These are phyloP conservation scores for Polyommatus icarus DNA, from an alignment of 2,888 invertebrate genomes.

Conservation along the genomic window DNA sequence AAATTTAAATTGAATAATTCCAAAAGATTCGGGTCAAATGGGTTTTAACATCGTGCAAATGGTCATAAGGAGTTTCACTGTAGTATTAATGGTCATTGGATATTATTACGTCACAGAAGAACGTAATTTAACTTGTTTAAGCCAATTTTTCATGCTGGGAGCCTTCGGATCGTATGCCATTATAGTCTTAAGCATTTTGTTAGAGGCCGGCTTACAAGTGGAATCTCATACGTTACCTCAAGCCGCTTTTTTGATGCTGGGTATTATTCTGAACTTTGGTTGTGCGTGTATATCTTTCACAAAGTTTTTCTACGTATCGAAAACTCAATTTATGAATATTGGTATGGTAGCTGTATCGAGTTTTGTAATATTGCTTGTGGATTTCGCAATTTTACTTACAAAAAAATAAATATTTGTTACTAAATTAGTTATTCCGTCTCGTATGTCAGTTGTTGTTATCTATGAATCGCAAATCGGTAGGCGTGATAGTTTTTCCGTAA, in stretches of 20 bases:
- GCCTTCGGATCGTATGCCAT: constrained; percentile 53
- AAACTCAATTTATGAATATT: constrained; percentile 48
- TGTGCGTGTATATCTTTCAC: constrained; percentile 47
- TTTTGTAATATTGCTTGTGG: constrained; percentile 47
- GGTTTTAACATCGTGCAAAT: constrained; percentile 50
- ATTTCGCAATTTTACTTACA: constrained; percentile 44
- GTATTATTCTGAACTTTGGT: constrained; percentile 46
- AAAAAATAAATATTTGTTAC: constrained; percentile 13
- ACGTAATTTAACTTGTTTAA: constrained; percentile 42
- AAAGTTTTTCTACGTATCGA: constrained; percentile 44
- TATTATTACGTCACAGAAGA: constrained; percentile 53
- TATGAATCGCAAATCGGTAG: no score
- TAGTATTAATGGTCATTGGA: constrained; percentile 50
- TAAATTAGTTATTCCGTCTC: no score
- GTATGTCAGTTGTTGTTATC: no score
- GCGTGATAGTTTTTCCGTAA: no score
- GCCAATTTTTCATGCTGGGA: constrained; percentile 54
- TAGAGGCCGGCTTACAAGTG: constrained; percentile 53
- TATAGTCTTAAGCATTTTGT: constrained; percentile 53
- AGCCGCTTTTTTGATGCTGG: constrained; percentile 45
- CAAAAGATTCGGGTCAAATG: constrained; percentile 43
- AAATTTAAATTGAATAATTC: not conserved
- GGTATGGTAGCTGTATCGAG: constrained; percentile 48
- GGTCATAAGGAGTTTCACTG: constrained; percentile 50
- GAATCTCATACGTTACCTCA: constrained; percentile 48